Evolutionary conservation across 1,140 invertebrate species (phyloP).

Genomic region (Nasonia vitripennis): DNA sequence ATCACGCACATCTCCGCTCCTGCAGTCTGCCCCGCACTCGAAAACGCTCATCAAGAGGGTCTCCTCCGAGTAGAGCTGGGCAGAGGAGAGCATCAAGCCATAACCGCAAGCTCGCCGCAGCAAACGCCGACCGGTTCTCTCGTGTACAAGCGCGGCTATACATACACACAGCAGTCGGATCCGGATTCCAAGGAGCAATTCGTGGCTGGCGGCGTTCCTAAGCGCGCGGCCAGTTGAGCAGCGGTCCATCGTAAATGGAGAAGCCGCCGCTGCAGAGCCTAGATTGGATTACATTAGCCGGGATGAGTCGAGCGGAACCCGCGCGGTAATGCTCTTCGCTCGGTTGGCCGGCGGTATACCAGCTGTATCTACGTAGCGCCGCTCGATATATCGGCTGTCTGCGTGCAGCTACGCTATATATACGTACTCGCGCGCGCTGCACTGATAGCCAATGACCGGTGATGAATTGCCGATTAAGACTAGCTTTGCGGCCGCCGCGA

Average conservation of each 20-base stretch:
- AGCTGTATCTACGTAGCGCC: neutral
- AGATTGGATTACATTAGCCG: neutral
- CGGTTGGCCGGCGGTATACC: neutral
- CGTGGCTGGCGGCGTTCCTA: too few relatives aligned
- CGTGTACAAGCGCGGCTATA: neutral
- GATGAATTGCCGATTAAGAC: constrained; percentile 65
- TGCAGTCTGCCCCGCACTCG: neutral
- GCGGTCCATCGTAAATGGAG: neutral
- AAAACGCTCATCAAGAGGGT: neutral
- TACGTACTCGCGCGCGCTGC: too few relatives aligned
- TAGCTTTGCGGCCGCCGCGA: neutral
- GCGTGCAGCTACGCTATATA: neutral
- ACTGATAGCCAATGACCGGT: constrained; percentile 57
- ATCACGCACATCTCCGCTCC: neutral
- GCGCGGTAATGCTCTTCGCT: constrained; percentile 23
- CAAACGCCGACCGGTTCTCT: neutral
- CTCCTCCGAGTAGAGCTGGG: too few relatives aligned
- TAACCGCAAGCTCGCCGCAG: neutral
- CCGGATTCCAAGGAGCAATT: neutral
- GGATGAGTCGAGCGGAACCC: neutral
- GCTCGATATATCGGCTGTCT: constrained; percentile 19
- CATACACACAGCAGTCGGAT: neutral
- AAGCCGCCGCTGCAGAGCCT: neutral
- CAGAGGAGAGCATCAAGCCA: neutral
- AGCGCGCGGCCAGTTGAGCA: neutral